Conservation (phyloP, 2,113 vertebrate genomes). For the Eudyptes chrysolophus region DNA sequence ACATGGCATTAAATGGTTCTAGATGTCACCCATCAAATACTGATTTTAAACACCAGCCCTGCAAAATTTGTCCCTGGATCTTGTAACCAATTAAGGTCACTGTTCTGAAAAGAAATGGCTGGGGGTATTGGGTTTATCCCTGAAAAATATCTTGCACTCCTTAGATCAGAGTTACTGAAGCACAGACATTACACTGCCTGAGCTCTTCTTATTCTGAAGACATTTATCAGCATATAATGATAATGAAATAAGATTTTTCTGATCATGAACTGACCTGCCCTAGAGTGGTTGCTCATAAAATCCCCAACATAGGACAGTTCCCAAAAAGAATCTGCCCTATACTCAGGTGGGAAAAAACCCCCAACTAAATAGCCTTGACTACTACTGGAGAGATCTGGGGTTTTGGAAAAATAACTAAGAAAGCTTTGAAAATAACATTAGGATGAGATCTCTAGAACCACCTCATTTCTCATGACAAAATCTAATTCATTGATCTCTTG, state of each 20-base stretch:
- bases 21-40: not conserved
- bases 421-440: not conserved
- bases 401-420: not conserved
- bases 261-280: not conserved
- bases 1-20: not conserved
- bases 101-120: not conserved
- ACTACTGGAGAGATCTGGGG: not conserved
- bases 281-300: not conserved
- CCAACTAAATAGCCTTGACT: not conserved
- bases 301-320: not conserved
- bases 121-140: not conserved
- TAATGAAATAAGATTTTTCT: not conserved
- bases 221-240: not conserved
- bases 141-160: not conserved
- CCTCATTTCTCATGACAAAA: not conserved
- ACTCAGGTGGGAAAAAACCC: not conserved
- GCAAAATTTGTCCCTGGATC: not conserved
- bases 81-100: not conserved
- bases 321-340: not conserved
- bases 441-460: not conserved
- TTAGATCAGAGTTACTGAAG: not conserved
- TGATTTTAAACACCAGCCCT: not conserved
- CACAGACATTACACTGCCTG: not conserved
- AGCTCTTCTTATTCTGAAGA: not conserved
- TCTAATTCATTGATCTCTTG: not conserved